Evolutionary conservation across 1,140 invertebrate species (phyloP).

Genomic region (Zaprionus davidi): DNA sequence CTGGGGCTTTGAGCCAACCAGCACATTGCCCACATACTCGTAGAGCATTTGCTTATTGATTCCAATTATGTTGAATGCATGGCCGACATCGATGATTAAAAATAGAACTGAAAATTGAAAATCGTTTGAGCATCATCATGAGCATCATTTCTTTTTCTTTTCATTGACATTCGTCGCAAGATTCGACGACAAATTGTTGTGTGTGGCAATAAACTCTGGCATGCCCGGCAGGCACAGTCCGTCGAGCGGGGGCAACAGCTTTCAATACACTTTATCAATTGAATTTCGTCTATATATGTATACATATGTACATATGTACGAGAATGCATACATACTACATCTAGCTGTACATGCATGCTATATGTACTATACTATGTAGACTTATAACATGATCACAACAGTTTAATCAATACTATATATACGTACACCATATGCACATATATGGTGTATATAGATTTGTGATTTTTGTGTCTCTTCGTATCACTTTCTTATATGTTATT

Average conservation of each 20-base stretch:
- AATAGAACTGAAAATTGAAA: slow-evolving; percentile 74
- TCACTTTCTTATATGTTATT: slow-evolving; percentile 32
- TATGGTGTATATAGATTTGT: slow-evolving; percentile 9
- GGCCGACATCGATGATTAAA: slow-evolving; percentile 70
- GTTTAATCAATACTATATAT: slow-evolving; percentile 61
- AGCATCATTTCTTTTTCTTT: slow-evolving; percentile 21
- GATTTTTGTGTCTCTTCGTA: slow-evolving; percentile 3
- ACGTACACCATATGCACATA: background rate
- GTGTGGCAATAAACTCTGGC: slow-evolving; percentile 66
- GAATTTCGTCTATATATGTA: slow-evolving; percentile 59
- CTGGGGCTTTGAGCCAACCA: slow-evolving; percentile 79
- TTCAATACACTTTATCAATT: slow-evolving; percentile 73
- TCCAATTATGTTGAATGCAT: slow-evolving; percentile 78
- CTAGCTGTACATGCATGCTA: slow-evolving; percentile 9
- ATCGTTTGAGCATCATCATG: slow-evolving; percentile 5
- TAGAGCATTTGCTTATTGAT: slow-evolving; percentile 82
- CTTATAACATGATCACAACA: slow-evolving; percentile 32
- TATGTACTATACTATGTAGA: slow-evolving; percentile 42
- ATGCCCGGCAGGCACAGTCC: slow-evolving; percentile 3
- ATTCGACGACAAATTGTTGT: slow-evolving; percentile 26
- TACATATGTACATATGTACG: slow-evolving; percentile 11
- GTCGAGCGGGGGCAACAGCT: slow-evolving; percentile 51
- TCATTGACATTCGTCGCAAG: slow-evolving; percentile 15
- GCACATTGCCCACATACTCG: slow-evolving; percentile 80
- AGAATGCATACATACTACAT: slow-evolving; percentile 8